Conservation (phyloP, 1,140 invertebrate species). For the Ips typographus region DNA sequence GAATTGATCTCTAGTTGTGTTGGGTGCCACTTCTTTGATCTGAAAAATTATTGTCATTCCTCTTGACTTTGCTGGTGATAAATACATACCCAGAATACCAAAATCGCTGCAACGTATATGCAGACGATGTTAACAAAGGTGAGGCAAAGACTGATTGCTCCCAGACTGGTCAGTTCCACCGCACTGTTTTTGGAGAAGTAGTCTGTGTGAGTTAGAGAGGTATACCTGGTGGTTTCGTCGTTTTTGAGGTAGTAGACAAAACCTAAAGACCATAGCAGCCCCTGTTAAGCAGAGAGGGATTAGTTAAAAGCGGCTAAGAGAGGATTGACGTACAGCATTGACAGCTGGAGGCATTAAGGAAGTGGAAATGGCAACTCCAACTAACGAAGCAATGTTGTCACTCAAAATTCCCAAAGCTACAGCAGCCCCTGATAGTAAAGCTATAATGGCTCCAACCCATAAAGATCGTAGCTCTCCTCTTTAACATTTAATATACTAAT, state of each 20-base stretch:
- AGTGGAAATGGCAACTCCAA: constrained; percentile 79
- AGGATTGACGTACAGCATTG: constrained; percentile 61
- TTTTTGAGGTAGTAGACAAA: constrained; percentile 57
- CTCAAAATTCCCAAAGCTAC: constrained; percentile 74
- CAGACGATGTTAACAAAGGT: constrained; percentile 73
- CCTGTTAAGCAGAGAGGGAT: constrained; percentile 53
- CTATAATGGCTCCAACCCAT: constrained; percentile 68
- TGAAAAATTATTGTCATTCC: constrained; percentile 41
- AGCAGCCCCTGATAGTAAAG: constrained; percentile 71
- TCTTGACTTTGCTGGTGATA: constrained; percentile 7
- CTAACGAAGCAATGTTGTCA: constrained; percentile 70
- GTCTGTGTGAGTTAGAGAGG: constrained; percentile 41
- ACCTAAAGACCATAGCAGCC: constrained; percentile 68
- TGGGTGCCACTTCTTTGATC: constrained; percentile 75
- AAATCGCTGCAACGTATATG: constrained; percentile 67
- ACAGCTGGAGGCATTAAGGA: constrained; percentile 77
- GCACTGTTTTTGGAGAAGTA: constrained; percentile 59
- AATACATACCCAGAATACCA: constrained; percentile 64
- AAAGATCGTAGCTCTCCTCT: constrained; percentile 65
- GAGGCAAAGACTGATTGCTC: constrained; percentile 65
- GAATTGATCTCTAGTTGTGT: constrained; percentile 54
- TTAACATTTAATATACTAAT: neutral
- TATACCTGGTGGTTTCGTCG: constrained; percentile 49
- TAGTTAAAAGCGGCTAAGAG: neutral
- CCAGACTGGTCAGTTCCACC: constrained; percentile 62